phyloP scores from a whole-genome alignment of 1,140 invertebrate species.

The Ceratina japonica region DNA sequence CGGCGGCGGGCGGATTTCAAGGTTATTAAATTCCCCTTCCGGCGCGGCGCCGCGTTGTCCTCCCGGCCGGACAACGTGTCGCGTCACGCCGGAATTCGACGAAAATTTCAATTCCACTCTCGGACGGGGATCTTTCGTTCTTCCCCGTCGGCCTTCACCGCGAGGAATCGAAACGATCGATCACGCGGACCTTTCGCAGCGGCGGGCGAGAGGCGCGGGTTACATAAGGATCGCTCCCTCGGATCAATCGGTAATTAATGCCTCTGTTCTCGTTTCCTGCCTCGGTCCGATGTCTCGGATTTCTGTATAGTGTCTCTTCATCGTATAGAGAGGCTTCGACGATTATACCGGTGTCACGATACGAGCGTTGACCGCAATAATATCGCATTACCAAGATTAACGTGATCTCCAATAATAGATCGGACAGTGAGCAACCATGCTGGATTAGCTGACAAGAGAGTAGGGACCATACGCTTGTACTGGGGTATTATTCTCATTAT shows the following conservation, averaged over 20 bases:
- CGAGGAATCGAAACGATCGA: conserved; percentile 25
- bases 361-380: conserved; percentile 53
- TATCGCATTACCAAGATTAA: conserved; percentile 61
- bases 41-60: neutral
- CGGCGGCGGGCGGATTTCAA: conserved; percentile 24
- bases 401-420: conserved; percentile 56
- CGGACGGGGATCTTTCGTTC: conserved; percentile 25
- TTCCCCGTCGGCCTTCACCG: neutral
- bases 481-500: conserved; percentile 45
- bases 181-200: neutral
- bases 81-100: neutral
- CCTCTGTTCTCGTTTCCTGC: conserved; percentile 30
- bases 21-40: conserved; percentile 36
- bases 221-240: conserved; percentile 19
- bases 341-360: conserved; percentile 51
- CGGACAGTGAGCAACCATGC: conserved; percentile 55
- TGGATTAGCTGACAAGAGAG: conserved; percentile 47
- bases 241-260: conserved; percentile 43
- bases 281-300: conserved; percentile 34
- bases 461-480: conserved; percentile 21
- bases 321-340: conserved; percentile 42
- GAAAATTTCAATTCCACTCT: conserved; percentile 17
- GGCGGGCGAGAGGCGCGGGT: neutral
- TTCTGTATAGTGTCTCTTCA: conserved; percentile 28
- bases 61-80: conserved; percentile 6